Conservation (phyloP, 2,797 vertebrate genomes). For the Eulemur mongoz region DNA sequence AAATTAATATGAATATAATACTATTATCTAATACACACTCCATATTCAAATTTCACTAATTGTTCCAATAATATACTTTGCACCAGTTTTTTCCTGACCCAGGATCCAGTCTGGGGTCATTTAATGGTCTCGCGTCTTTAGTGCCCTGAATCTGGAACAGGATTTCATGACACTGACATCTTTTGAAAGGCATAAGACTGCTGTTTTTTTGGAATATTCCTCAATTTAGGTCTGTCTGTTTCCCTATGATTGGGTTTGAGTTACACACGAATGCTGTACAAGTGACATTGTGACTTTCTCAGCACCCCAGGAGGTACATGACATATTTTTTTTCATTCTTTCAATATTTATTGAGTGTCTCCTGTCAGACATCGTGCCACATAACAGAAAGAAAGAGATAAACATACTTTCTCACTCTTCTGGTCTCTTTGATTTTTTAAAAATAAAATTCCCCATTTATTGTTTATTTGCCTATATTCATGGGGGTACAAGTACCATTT, state of each 20-base stretch:
- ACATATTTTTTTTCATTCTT: background rate
- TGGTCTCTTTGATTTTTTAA: background rate
- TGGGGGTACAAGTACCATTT: background rate
- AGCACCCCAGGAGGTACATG: background rate
- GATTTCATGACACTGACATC: fast-evolving
- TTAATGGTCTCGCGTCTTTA: background rate
- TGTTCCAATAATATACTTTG: background rate
- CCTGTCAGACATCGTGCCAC: background rate
- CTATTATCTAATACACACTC: background rate
- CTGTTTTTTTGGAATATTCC: background rate
- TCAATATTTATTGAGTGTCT: background rate
- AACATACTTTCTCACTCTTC: background rate
- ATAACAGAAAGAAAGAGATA: background rate
- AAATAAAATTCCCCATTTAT: background rate
- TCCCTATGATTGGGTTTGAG: background rate
- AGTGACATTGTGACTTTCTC: background rate
- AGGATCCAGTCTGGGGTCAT: background rate
- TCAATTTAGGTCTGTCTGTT: background rate
- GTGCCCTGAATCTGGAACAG: background rate
- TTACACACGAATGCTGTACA: fast-evolving
- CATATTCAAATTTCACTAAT: background rate
- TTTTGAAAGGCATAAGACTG: background rate
- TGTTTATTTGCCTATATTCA: background rate
- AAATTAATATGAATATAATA: background rate
- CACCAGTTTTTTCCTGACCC: background rate